Percentiles rank a stretch among this genome's conserved stretches.
These are phyloP conservation scores for Xestia xanthographa DNA, from an alignment of 2,888 invertebrate genomes.

Conservation along the genomic window DNA sequence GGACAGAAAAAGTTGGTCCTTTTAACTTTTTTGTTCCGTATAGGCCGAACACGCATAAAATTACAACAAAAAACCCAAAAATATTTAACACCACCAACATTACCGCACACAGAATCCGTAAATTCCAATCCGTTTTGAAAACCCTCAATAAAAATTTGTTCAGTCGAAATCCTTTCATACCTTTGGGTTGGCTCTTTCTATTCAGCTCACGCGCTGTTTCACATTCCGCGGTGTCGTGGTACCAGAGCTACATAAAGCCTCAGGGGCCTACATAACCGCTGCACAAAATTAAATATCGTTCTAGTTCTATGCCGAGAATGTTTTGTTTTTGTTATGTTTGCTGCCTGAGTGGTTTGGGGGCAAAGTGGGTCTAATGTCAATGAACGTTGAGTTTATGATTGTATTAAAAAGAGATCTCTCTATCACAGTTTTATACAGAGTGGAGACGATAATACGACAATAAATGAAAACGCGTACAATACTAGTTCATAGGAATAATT, in stretches of 20 bases:
- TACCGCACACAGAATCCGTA: constrained; percentile 53
- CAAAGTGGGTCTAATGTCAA: neutral
- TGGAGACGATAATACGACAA: too few relatives aligned
- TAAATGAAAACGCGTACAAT: too few relatives aligned
- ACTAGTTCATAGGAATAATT: too few relatives aligned
- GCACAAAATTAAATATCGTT: constrained; percentile 75
- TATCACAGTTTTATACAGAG: neutral
- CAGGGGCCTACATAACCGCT: constrained; percentile 63
- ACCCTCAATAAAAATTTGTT: constrained; percentile 66
- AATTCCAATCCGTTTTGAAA: constrained; percentile 62
- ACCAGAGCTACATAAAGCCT: constrained; percentile 64
- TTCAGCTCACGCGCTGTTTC: constrained; percentile 75
- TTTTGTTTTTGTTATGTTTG: constrained; percentile 45
- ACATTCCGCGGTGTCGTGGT: constrained; percentile 73
- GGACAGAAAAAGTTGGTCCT: neutral
- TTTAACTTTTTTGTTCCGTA: neutral
- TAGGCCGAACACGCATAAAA: neutral
- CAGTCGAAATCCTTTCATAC: constrained; percentile 62
- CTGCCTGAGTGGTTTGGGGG: neutral
- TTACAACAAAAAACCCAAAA: constrained; percentile 33
- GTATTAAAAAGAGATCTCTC: neutral
- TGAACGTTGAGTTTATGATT: neutral
- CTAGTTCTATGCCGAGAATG: constrained; percentile 23
- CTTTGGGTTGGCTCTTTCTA: constrained; percentile 69
- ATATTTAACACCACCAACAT: constrained; percentile 51